Conservation (phyloP, 2,113 vertebrate genomes). For the Chaetodon auriga region DNA sequence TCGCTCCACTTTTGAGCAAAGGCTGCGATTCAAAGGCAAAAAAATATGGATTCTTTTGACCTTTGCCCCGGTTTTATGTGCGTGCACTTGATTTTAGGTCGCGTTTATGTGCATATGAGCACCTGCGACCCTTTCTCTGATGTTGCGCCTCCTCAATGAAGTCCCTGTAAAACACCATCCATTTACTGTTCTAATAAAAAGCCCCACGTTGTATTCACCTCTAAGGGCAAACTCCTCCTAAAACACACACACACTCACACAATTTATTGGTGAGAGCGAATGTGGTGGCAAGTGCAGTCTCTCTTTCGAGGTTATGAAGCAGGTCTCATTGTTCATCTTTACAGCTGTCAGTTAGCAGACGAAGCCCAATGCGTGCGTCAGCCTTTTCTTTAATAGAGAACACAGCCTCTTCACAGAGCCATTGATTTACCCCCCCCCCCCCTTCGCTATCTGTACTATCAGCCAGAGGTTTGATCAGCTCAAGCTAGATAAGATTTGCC, state of each 20-base stretch:
- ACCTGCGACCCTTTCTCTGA: constrained; percentile 51
- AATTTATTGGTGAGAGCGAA: constrained; percentile 20
- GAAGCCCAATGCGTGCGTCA: constrained; percentile 57
- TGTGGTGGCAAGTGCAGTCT: constrained; percentile 25
- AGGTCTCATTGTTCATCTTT: constrained; percentile 77
- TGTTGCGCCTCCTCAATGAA: constrained; percentile 3
- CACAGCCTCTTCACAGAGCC: constrained; percentile 54
- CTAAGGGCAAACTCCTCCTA: constrained; percentile 54
- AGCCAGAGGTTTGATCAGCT: constrained; percentile 62
- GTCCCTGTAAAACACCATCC: constrained; percentile 45
- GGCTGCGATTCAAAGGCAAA: constrained; percentile 24
- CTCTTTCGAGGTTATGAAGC: constrained; percentile 61
- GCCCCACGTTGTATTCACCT: constrained; percentile 41
- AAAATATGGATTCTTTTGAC: constrained; percentile 50
- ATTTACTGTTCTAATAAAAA: constrained; percentile 67
- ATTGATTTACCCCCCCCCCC: constrained; percentile 69
- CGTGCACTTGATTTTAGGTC: constrained; percentile 39
- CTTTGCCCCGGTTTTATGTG: constrained; percentile 52
- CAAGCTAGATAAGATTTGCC: constrained; percentile 51
- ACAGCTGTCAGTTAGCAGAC: constrained; percentile 78
- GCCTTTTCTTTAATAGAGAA: constrained; percentile 78
- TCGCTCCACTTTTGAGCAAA: constrained; percentile 19
- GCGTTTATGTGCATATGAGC: constrained; percentile 49
- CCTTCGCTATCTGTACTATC: constrained; percentile 44
- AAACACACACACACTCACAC: constrained; percentile 21